Evolutionary conservation across 2,888 invertebrate genomes (phyloP).

Genomic region (Lasiommata megera): DNA sequence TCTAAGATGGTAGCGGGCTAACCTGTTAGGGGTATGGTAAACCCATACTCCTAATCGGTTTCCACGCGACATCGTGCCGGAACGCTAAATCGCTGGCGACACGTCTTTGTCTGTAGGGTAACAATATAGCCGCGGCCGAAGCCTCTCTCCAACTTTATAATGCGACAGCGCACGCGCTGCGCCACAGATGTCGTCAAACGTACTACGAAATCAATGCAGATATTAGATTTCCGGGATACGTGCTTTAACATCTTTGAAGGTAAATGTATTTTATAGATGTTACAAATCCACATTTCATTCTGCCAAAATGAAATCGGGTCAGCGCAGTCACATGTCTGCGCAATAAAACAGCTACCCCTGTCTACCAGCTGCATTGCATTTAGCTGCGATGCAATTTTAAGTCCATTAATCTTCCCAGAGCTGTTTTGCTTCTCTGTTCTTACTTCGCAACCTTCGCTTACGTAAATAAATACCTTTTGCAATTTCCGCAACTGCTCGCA

Average conservation of each 20-base stretch:
- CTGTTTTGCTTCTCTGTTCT: slow-evolving; percentile 57
- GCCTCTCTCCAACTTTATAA: too few species aligned
- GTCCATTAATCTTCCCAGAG: slow-evolving; percentile 72
- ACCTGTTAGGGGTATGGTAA: too few species aligned
- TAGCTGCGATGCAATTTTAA: slow-evolving; percentile 73
- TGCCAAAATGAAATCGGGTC: slow-evolving; percentile 41
- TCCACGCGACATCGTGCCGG: too few species aligned
- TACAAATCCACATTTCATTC: slow-evolving; percentile 52
- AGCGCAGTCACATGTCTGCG: slow-evolving; percentile 47
- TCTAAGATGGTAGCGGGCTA: too few species aligned
- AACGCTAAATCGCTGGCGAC: too few species aligned
- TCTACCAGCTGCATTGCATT: slow-evolving; percentile 67
- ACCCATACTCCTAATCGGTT: too few species aligned
- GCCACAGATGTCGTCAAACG: too few species aligned
- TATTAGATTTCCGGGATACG: too few species aligned
- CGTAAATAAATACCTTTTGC: slow-evolving; percentile 33
- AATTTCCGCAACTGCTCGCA: slow-evolving; percentile 30
- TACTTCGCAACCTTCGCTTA: slow-evolving; percentile 35
- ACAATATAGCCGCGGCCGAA: too few species aligned
- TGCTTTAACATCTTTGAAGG: neutral
- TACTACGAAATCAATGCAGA: too few species aligned
- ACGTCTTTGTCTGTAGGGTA: too few species aligned
- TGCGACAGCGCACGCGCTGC: too few species aligned
- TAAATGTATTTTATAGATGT: slow-evolving; percentile 2
- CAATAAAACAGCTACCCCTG: slow-evolving; percentile 61